These are phyloP conservation scores for Trematocara stigmaticum DNA, from an alignment of 2,113 vertebrate genomes.

Conservation along the genomic window DNA sequence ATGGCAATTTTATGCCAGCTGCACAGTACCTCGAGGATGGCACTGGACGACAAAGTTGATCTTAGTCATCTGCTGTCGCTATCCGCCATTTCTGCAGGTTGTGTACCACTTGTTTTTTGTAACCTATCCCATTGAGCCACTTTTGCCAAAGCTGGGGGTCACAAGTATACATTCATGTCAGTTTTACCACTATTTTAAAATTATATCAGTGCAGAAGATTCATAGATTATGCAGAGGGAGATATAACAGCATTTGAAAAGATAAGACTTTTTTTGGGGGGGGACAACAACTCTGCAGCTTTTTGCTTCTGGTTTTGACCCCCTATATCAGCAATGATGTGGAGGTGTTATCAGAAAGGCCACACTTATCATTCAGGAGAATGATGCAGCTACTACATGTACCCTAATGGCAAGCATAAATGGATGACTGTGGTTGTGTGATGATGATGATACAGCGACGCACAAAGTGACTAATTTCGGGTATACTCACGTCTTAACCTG, in stretches of 20 bases:
- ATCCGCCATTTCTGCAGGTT: neutral
- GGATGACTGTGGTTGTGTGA: neutral
- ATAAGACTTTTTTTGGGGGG: fast-evolving
- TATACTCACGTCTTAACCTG: neutral
- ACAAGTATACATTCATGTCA: neutral
- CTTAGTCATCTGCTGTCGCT: neutral
- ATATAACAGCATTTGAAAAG: neutral
- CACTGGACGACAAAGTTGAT: neutral
- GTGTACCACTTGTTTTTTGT: neutral
- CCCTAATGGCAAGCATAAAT: neutral
- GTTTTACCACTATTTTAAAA: neutral
- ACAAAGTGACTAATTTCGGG: neutral
- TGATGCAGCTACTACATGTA: neutral
- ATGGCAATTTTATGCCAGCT: neutral
- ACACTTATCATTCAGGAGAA: neutral
- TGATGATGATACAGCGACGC: neutral
- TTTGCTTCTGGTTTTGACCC: neutral
- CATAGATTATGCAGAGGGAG: neutral
- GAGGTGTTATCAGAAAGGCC: neutral
- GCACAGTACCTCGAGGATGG: neutral
- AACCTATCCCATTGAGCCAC: neutral
- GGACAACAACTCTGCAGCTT: neutral
- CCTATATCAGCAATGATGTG: neutral
- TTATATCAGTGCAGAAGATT: neutral
- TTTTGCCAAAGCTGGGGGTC: neutral